Evolutionary conservation across 2,113 vertebrate genomes (phyloP).

Genomic region (Trochalopteron elliotii): DNA sequence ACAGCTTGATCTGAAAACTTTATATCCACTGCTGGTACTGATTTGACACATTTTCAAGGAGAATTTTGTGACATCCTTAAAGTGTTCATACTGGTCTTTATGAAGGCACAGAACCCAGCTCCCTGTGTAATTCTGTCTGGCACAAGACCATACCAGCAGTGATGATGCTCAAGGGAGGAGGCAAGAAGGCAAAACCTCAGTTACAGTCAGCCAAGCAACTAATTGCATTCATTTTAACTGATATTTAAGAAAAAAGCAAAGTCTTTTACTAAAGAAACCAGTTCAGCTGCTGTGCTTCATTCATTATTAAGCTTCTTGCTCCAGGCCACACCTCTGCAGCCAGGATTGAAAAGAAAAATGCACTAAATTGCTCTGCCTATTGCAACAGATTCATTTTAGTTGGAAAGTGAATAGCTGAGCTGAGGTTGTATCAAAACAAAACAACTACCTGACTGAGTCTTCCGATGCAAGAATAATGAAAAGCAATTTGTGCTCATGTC

Average conservation of each 20-base stretch:
- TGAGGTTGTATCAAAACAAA: constrained; percentile 4
- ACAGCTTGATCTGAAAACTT: background rate
- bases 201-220: background rate
- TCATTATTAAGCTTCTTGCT: background rate
- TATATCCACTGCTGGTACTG: background rate
- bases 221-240: background rate
- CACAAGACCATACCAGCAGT: background rate
- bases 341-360: background rate
- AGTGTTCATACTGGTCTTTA: background rate
- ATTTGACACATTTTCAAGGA: background rate
- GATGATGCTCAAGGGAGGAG: background rate
- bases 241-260: background rate
- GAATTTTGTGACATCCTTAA: background rate
- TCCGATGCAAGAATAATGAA: constrained; percentile 40
- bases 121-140: background rate
- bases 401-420: background rate
- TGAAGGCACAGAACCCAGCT: background rate
- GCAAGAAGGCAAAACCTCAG: background rate
- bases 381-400: background rate
- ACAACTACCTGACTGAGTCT: background rate
- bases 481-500: constrained; percentile 24
- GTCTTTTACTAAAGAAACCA: background rate
- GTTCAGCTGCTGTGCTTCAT: background rate
- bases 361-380: background rate
- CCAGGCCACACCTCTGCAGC: background rate